Evolutionary conservation across 2,888 invertebrate species (phyloP).

Genomic region (Tetheella fluctuosa): DNA sequence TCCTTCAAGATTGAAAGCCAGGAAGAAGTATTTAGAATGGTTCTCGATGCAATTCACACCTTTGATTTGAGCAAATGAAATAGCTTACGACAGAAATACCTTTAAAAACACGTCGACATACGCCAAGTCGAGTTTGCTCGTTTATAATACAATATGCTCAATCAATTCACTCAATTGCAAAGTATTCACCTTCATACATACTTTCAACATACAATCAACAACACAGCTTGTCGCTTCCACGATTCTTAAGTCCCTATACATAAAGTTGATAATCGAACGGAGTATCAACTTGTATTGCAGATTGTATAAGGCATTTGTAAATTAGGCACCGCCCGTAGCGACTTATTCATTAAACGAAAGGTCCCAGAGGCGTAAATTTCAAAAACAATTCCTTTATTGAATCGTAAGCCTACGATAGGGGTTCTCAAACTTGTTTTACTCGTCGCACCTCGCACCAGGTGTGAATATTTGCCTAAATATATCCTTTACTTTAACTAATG

Average conservation of each 20-base stretch:
- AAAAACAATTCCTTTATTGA: slow-evolving; percentile 55
- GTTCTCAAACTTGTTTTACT: slow-evolving; percentile 3
- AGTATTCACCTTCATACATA: neutral
- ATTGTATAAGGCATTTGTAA: slow-evolving; percentile 14
- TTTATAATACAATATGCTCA: neutral
- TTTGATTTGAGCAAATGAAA: neutral
- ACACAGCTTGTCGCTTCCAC: neutral
- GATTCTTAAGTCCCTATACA: neutral
- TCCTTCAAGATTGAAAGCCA: no score
- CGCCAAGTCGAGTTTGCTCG: neutral
- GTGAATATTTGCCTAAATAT: neutral
- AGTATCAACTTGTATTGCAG: slow-evolving; percentile 9
- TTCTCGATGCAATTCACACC: neutral
- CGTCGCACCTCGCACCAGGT: neutral
- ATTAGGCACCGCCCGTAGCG: slow-evolving; percentile 24
- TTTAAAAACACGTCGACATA: neutral
- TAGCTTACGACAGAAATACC: neutral
- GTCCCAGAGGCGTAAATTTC: slow-evolving; percentile 44
- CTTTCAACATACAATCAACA: neutral
- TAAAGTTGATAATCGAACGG: neutral
- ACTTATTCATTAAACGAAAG: slow-evolving; percentile 41
- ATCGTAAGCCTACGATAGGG: slow-evolving; percentile 40
- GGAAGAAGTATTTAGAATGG: no score
- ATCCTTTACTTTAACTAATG: no score
- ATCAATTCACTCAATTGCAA: slow-evolving; percentile 1